These are phyloP conservation scores for Anastatus disparis DNA, from an alignment of 1,140 invertebrate genomes.

Conservation along the genomic window DNA sequence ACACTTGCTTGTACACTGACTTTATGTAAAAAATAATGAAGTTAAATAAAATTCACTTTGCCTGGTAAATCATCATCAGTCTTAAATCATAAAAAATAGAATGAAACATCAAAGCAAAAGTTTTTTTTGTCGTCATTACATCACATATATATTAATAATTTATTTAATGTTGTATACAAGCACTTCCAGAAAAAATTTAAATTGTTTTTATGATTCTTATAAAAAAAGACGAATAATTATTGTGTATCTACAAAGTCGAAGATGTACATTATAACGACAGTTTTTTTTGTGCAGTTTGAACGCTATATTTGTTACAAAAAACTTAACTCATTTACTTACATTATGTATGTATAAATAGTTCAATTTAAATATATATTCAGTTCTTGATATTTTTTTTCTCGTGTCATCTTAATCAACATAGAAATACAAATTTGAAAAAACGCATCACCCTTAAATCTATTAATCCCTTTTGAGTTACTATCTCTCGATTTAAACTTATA, in stretches of 20 bases:
- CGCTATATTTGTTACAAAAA: background rate
- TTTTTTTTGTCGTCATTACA: too few species aligned
- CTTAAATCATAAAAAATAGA: constrained; percentile 20
- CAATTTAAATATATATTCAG: background rate
- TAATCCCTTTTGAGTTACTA: too few species aligned
- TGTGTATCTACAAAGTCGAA: background rate
- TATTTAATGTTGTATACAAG: too few species aligned
- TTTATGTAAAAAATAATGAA: constrained; percentile 31
- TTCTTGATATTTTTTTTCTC: background rate
- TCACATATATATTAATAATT: too few species aligned
- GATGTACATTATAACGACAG: constrained; percentile 5
- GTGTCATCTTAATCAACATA: background rate
- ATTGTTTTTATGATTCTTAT: background rate
- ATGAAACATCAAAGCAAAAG: background rate
- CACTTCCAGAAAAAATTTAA: background rate
- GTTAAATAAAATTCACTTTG: constrained; percentile 29
- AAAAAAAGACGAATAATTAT: background rate
- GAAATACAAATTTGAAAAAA: constrained; percentile 4
- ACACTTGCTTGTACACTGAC: constrained; percentile 21
- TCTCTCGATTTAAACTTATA: too few species aligned
- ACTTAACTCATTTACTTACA: background rate
- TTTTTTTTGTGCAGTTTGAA: background rate
- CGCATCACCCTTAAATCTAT: background rate
- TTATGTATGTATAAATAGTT: background rate
- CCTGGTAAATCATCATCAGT: constrained; percentile 32